These are phyloP conservation scores for Chamaetylas fuelleborni DNA, from an alignment of 2,113 vertebrate genomes.

Conservation along the genomic window DNA sequence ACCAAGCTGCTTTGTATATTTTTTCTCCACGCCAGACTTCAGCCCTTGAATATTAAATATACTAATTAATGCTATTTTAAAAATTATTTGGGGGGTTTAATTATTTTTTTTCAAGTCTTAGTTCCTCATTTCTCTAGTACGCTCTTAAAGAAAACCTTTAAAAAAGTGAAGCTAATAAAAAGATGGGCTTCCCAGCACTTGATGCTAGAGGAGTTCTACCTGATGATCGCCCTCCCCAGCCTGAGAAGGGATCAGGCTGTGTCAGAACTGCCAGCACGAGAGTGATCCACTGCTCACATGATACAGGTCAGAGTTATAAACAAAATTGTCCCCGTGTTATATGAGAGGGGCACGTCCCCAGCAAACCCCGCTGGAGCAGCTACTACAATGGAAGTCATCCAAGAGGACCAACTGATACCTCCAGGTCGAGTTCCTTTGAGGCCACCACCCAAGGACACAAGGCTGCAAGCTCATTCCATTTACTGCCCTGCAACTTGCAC, in stretches of 20 bases:
- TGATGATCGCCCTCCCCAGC: neutral
- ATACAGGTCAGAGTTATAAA: conserved; percentile 48
- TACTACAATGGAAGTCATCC: conserved; percentile 58
- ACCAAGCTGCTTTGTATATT: neutral
- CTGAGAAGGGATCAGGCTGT: neutral
- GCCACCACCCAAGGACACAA: conserved; percentile 28
- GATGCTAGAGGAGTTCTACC: neutral
- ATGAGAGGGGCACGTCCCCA: conserved; percentile 3
- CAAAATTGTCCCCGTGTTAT: conserved; percentile 39
- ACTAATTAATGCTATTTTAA: neutral
- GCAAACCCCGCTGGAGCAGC: neutral
- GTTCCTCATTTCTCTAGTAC: neutral
- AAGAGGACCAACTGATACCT: conserved; percentile 44
- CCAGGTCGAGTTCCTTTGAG: conserved; percentile 33
- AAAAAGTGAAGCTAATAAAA: neutral
- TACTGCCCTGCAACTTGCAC: neutral
- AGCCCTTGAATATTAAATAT: neutral
- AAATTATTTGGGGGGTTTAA: neutral
- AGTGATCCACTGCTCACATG: neutral
- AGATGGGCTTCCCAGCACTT: neutral
- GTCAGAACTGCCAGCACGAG: neutral
- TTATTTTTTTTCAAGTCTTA: neutral
- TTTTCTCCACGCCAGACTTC: neutral
- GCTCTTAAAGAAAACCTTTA: neutral
- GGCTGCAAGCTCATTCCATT: neutral